A percentile compares a stretch with the other conserved stretches of the same genome.
Evolutionary conservation across 1,140 invertebrate genomes (phyloP).

Genomic region (Piezodorus guildinii): DNA sequence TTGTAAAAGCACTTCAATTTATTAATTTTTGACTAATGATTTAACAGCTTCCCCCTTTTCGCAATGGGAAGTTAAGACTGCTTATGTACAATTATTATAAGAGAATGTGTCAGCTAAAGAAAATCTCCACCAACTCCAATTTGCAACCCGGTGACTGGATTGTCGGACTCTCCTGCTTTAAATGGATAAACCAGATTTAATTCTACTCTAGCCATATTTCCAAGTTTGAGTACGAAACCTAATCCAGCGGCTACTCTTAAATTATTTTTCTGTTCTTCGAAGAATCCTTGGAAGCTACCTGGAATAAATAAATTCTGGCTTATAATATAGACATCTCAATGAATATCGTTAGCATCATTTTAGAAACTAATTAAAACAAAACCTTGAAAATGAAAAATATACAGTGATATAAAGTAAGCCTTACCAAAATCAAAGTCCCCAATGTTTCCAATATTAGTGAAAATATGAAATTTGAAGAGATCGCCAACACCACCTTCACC

Average conservation of each 20-base stretch:
- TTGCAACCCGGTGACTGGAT: conserved; percentile 48
- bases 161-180: conserved; percentile 37
- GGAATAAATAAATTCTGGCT: neutral
- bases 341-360: too few species aligned
- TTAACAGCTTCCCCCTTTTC: too few species aligned
- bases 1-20: too few species aligned
- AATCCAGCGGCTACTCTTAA: conserved; percentile 49
- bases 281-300: neutral
- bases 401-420: conserved; percentile 3
- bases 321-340: too few species aligned
- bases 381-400: too few species aligned
- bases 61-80: too few species aligned
- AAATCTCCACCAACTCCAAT: conserved; percentile 59
- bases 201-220: conserved; percentile 66
- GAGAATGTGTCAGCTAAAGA: conserved; percentile 34
- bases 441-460: conserved; percentile 72
- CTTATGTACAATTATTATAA: too few species aligned
- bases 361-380: too few species aligned
- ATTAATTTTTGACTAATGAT: too few species aligned
- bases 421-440: conserved; percentile 36
- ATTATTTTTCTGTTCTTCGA: conserved; percentile 29
- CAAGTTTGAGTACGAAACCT: conserved; percentile 66
- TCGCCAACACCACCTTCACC: conserved; percentile 62
- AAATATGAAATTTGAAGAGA: conserved; percentile 68
- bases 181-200: conserved; percentile 72